Evolutionary conservation across 2,888 invertebrate species (phyloP).

Genomic region (Stratiomys singularior): DNA sequence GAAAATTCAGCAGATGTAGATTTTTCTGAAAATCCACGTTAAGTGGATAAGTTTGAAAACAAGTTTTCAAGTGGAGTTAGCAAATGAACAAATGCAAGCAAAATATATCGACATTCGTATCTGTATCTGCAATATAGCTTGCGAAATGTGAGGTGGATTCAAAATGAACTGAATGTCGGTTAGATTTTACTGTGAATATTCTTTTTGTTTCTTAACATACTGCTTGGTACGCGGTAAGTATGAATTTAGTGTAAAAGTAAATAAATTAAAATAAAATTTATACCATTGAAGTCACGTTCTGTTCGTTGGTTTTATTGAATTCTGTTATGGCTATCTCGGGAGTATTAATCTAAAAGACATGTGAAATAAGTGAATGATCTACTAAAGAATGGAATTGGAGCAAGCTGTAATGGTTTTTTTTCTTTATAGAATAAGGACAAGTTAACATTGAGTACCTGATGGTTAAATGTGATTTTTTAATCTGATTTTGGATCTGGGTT

Average conservation of each 20-base stretch:
- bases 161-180: not conserved
- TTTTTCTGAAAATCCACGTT: not conserved
- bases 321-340: not conserved
- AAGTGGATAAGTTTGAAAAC: not conserved
- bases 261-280: not conserved
- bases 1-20: conserved; percentile 1
- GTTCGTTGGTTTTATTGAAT: not conserved
- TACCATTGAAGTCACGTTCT: not conserved
- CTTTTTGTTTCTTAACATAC: too few species aligned
- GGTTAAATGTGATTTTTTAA: too few species aligned
- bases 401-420: not conserved
- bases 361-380: not conserved
- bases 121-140: not conserved
- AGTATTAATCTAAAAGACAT: not conserved
- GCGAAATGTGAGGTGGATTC: not conserved
- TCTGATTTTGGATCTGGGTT: too few species aligned
- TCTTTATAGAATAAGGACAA: not conserved
- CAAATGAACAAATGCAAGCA: not conserved
- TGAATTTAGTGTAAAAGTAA: not conserved
- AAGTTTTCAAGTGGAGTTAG: not conserved
- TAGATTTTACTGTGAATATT: not conserved
- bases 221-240: not conserved
- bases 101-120: not conserved
- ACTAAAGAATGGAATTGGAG: not conserved
- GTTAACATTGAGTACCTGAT: not conserved